These are phyloP conservation scores for Scalopus aquaticus DNA, from an alignment of 2,113 vertebrate genomes.

Conservation along the genomic window DNA sequence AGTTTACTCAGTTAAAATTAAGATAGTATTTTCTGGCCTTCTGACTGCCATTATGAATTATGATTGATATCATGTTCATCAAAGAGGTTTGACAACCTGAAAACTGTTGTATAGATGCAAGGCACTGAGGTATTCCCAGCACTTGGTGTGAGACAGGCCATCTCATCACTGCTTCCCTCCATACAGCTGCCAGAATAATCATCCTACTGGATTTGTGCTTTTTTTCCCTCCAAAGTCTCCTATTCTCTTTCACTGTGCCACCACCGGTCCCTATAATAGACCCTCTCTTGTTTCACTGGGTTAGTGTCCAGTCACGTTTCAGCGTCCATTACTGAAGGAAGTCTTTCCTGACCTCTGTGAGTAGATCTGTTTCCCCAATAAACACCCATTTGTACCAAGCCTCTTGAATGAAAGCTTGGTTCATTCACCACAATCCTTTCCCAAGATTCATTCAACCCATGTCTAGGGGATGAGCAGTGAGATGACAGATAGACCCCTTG, in stretches of 20 bases:
- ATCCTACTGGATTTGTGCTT: not conserved
- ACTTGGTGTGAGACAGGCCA: not conserved
- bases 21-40: not conserved
- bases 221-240: too few relatives aligned
- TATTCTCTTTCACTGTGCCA: not conserved
- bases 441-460: not conserved
- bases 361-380: not conserved
- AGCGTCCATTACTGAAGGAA: not conserved
- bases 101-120: not conserved
- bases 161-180: not conserved
- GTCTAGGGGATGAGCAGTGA: not conserved
- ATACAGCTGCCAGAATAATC: not conserved
- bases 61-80: not conserved
- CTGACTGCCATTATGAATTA: not conserved
- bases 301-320: not conserved
- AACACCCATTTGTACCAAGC: not conserved
- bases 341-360: not conserved
- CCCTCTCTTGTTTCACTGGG: not conserved
- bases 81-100: not conserved
- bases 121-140: not conserved
- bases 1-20: not conserved
- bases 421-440: too few relatives aligned
- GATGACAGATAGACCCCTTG: not conserved
- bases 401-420: not conserved
- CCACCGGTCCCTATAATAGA: fast-evolving